These are phyloP conservation scores for Yponomeuta cagnagella DNA, from an alignment of 2,888 invertebrate species.

Conservation along the genomic window DNA sequence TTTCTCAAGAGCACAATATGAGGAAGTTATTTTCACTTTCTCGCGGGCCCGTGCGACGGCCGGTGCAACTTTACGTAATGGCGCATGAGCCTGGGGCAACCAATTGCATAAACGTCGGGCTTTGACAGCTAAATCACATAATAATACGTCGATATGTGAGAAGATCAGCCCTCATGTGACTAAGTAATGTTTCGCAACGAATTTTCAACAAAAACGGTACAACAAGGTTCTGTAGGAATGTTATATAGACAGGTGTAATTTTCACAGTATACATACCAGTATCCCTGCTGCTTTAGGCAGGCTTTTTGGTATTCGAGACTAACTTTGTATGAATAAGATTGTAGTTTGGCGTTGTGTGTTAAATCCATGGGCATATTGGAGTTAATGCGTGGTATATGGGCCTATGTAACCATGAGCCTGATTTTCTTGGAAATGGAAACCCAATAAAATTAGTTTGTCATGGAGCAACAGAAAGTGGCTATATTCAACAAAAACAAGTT, in stretches of 20 bases:
- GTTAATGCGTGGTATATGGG: background rate
- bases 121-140: conserved; percentile 34
- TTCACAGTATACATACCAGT: no score
- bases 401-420: background rate
- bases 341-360: background rate
- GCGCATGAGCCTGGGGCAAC: conserved; percentile 43
- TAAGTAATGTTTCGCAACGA: background rate
- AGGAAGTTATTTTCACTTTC: conserved; percentile 34
- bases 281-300: no score
- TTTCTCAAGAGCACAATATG: background rate
- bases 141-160: conserved; percentile 14
- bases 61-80: conserved; percentile 59
- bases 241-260: no score
- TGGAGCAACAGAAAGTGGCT: background rate
- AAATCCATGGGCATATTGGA: background rate
- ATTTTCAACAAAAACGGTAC: no score
- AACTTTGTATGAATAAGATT: background rate
- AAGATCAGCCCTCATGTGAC: background rate
- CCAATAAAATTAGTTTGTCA: background rate
- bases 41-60: conserved; percentile 31
- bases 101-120: conserved; percentile 44
- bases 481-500: no score
- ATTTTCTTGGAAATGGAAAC: background rate
- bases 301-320: background rate
- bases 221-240: no score